A percentile compares a stretch with the other conserved stretches of the same genome.
Evolutionary conservation across 2,888 invertebrate genomes (phyloP).

Genomic region (Yponomeuta evonymella): DNA sequence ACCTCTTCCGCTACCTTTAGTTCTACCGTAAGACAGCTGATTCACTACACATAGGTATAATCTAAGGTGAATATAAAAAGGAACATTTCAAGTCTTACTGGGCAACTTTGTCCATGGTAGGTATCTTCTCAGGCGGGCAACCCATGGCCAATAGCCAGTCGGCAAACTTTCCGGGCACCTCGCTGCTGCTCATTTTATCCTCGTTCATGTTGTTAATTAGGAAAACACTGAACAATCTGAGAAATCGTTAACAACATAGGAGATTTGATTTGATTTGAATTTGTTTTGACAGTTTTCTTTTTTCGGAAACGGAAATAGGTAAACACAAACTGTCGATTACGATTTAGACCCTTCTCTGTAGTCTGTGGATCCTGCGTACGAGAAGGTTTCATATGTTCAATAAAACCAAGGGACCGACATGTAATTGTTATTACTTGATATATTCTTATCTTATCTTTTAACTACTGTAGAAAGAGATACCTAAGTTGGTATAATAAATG

Average conservation of each 20-base stretch:
- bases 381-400: neutral
- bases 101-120: constrained; percentile 50
- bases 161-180: constrained; percentile 54
- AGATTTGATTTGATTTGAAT: neutral
- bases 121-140: constrained; percentile 58
- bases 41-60: no score
- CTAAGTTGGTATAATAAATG: no score
- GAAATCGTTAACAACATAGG: neutral
- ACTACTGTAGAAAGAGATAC: no score
- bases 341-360: neutral
- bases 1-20: no score
- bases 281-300: neutral
- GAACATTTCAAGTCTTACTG: constrained; percentile 39
- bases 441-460: no score
- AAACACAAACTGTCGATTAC: neutral
- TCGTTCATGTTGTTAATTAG: constrained; percentile 24
- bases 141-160: constrained; percentile 65
- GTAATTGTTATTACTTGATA: no score
- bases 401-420: neutral
- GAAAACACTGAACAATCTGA: neutral
- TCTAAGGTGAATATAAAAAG: no score
- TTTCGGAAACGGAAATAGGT: neutral
- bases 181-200: constrained; percentile 48
- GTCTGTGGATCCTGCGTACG: neutral
- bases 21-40: no score